Percentiles rank a stretch among this genome's conserved stretches.
Conservation (phyloP, 2,888 invertebrate genomes). For the Rhagium mordax region DNA sequence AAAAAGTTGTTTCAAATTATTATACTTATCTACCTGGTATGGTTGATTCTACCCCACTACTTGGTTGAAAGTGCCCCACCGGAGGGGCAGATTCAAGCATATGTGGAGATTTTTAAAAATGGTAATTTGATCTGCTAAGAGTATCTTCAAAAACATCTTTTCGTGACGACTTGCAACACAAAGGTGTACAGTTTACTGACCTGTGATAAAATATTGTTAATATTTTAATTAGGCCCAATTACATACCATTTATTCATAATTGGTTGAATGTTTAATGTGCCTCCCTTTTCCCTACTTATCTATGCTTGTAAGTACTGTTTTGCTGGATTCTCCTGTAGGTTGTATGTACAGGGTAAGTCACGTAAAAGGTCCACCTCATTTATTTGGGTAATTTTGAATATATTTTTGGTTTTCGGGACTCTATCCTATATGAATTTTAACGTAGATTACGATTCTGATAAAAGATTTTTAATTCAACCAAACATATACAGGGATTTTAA, state of each 20-base stretch:
- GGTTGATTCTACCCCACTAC: not conserved
- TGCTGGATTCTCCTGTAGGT: too few species aligned
- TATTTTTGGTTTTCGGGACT: too few species aligned
- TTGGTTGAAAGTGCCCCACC: not conserved
- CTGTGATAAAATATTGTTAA: not conserved
- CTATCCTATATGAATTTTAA: too few species aligned
- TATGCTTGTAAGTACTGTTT: too few species aligned
- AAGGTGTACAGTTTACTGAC: not conserved
- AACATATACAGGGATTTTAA: too few species aligned
- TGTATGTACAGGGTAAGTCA: too few species aligned
- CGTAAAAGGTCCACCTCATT: too few species aligned
- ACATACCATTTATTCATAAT: not conserved
- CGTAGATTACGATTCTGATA: too few species aligned
- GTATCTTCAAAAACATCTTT: not conserved
- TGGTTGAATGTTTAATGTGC: slow-evolving; percentile 10
- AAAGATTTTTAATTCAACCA: too few species aligned
- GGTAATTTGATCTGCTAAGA: not conserved
- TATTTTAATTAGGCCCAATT: not conserved
- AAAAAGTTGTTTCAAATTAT: not conserved
- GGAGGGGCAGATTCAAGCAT: not conserved
- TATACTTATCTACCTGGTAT: not conserved
- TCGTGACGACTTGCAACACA: not conserved
- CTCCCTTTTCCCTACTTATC: not conserved
- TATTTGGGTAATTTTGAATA: too few species aligned
- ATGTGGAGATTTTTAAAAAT: not conserved